phyloP scores from a whole-genome alignment of 2,113 vertebrate genomes.

The Fulica atra region DNA sequence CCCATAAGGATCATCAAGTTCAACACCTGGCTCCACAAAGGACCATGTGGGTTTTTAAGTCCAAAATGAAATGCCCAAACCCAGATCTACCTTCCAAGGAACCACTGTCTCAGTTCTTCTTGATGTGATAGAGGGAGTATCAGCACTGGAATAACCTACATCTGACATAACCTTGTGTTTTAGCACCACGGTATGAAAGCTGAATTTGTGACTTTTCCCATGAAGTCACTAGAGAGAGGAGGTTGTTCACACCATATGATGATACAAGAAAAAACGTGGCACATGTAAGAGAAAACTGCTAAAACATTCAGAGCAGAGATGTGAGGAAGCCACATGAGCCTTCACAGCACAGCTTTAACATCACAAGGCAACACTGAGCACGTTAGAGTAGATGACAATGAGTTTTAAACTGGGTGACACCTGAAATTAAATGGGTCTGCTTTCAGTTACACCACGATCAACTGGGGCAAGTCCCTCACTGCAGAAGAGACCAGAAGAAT shows the following conservation, averaged over 20 bases:
- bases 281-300: neutral
- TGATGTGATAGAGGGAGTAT: neutral
- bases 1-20: no score
- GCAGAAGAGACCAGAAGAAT: neutral
- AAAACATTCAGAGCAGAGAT: neutral
- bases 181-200: neutral
- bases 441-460: neutral
- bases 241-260: neutral
- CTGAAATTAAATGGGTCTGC: neutral
- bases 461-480: neutral
- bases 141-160: neutral
- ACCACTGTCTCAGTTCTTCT: neutral
- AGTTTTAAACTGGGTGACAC: neutral
- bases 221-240: neutral
- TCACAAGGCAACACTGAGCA: neutral
- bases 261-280: neutral
- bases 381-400: neutral
- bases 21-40: no score
- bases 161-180: neutral
- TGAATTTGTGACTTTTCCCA: neutral
- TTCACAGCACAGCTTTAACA: neutral
- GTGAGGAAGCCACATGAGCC: neutral
- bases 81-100: neutral
- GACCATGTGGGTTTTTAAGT: neutral
- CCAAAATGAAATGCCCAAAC: neutral